Evolutionary conservation across 2,888 invertebrate genomes (phyloP).

Genomic region (Andricus curvator): DNA sequence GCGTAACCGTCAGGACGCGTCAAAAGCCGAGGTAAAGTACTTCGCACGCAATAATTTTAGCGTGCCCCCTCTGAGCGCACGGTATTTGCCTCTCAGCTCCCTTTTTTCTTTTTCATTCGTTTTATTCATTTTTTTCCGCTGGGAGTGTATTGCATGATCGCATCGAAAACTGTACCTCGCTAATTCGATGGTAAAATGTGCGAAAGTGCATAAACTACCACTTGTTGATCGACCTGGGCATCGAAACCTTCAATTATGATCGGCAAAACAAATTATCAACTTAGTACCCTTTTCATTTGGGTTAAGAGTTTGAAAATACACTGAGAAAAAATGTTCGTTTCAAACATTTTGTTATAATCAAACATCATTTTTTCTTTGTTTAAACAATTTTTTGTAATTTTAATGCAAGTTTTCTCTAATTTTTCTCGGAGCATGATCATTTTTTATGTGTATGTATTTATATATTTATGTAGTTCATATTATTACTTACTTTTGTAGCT

Average conservation of each 20-base stretch:
- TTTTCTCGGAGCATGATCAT: too few relatives aligned
- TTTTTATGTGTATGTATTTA: too few relatives aligned
- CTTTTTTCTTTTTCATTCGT: slow-evolving; percentile 14
- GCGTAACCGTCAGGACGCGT: slow-evolving; percentile 44
- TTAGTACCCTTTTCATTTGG: not conserved
- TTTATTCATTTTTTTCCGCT: slow-evolving; percentile 4
- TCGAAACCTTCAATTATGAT: slow-evolving; percentile 15
- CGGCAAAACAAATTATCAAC: slow-evolving; percentile 3
- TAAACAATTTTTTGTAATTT: too few relatives aligned
- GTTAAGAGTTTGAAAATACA: not conserved
- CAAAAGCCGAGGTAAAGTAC: slow-evolving; percentile 41
- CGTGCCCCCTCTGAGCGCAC: slow-evolving; percentile 1
- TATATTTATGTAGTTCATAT: too few relatives aligned
- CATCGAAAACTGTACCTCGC: slow-evolving; percentile 16
- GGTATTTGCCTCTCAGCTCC: slow-evolving; percentile 9
- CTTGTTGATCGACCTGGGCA: not conserved
- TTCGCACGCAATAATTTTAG: slow-evolving; percentile 47
- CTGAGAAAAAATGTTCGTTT: too few relatives aligned
- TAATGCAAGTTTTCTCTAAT: too few relatives aligned
- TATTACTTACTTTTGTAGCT: too few relatives aligned
- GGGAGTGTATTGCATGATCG: not conserved
- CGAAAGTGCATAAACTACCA: slow-evolving; percentile 30
- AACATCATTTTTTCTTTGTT: too few relatives aligned
- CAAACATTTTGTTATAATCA: too few relatives aligned
- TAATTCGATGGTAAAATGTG: slow-evolving; percentile 23